Evolutionary conservation across 2,113 vertebrate genomes (phyloP).

Genomic region (Picathartes gymnocephalus): DNA sequence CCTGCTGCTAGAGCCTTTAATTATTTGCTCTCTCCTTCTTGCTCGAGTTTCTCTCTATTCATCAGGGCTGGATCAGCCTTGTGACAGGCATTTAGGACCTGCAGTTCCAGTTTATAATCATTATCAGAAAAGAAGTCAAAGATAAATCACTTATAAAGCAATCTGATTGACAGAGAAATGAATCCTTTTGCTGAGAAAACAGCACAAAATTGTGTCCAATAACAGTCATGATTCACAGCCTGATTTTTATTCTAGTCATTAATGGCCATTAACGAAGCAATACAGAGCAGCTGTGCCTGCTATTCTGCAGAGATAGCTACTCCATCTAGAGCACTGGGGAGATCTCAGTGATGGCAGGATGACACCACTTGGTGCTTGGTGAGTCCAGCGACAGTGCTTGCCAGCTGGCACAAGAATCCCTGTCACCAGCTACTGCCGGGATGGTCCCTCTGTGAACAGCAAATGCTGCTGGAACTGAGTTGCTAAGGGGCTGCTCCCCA

Average conservation of each 20-base stretch:
- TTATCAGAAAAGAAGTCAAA: conserved; percentile 29
- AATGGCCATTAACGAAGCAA: conserved; percentile 6
- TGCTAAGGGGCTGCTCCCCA: neutral
- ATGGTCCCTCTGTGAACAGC: neutral
- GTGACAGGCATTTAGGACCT: neutral
- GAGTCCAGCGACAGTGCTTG: neutral
- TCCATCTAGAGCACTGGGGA: neutral
- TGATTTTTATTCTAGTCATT: conserved; percentile 24
- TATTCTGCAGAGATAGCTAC: conserved; percentile 31
- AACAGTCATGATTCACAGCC: neutral
- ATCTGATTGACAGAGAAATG: neutral
- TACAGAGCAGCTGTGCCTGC: conserved; percentile 35
- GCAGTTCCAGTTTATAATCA: conserved; percentile 33
- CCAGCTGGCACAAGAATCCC: neutral
- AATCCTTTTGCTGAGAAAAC: conserved; percentile 44
- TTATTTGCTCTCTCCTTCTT: conserved; percentile 39
- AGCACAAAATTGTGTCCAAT: conserved; percentile 33
- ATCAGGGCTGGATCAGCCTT: neutral
- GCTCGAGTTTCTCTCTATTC: neutral
- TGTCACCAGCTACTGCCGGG: neutral
- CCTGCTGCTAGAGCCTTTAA: conserved; percentile 13
- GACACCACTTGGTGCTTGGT: neutral
- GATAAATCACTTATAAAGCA: conserved; percentile 29
- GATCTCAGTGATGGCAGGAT: neutral
- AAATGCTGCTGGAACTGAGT: neutral